phyloP scores from a whole-genome alignment of 2,888 invertebrate species.

The Pogonocherus hispidulus region DNA sequence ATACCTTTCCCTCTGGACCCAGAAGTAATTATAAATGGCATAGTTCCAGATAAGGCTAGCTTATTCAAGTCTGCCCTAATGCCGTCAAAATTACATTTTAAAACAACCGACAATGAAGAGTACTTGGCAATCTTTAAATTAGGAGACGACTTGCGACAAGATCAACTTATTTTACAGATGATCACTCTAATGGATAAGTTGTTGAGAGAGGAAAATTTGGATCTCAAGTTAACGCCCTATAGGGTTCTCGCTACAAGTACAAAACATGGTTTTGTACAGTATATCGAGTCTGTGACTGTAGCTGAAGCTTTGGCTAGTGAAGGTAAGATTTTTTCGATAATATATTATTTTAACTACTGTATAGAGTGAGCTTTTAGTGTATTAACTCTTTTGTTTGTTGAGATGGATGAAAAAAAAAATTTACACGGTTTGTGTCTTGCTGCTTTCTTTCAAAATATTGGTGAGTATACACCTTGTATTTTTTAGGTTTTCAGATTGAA shows the following conservation, averaged over 20 bases:
- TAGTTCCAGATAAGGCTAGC: constrained; percentile 89
- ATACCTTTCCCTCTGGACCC: constrained; percentile 97
- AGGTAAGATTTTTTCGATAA: too few species aligned
- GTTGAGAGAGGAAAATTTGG: constrained; percentile 93
- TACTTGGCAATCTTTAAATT: constrained; percentile 98
- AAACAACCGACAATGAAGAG: constrained; percentile 84
- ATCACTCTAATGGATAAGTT: constrained; percentile 98
- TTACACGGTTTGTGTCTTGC: too few species aligned
- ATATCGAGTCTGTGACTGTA: constrained; percentile 92
- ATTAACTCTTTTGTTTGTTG: too few species aligned
- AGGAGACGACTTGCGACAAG: constrained; percentile 97
- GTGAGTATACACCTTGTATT: too few species aligned
- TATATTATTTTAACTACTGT: too few species aligned
- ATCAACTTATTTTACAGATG: constrained; percentile 97
- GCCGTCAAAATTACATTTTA: constrained; percentile 93
- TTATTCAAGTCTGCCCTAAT: constrained; percentile 97
- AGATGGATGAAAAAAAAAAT: too few species aligned
- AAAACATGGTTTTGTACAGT: constrained; percentile 97
- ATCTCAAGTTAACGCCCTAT: constrained; percentile 96
- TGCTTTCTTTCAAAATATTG: too few species aligned
- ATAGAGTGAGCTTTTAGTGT: too few species aligned
- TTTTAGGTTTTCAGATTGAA: too few species aligned
- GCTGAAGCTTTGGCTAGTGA: constrained; percentile 91
- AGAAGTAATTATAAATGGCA: constrained; percentile 85
- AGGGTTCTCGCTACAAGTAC: constrained; percentile 95